Evolutionary conservation across 2,113 vertebrate species (phyloP), one percentile per base, ranked within the genome.

Genomic region (Dasypus novemcinctus): DNA sequence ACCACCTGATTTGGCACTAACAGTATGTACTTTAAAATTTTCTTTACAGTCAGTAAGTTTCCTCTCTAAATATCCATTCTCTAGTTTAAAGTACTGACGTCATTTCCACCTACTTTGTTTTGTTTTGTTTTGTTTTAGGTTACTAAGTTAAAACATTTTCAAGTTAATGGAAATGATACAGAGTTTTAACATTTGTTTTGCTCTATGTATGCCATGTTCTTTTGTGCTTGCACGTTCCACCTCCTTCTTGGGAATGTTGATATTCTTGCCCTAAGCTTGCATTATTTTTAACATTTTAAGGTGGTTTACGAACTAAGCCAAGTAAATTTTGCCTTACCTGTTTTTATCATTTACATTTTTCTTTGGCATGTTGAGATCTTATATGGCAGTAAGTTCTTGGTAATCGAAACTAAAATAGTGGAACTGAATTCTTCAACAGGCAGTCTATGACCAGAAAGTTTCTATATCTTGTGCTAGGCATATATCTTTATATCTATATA

Each of bases 1-100:
- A 61, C 98, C 99, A 15, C 98, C 95, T 10, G 98, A 99, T 66
- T 96, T 98, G 82, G 98, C 96, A 74, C 43, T 97, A 82, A 97
- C 94, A 89, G 98, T 99, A 98, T 90, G 97, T 97, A 88, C 54
- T 96, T 92, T 23, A 68, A 84, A 43, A 38, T 90, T 83, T 86
- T 85, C 57, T n/a, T 72, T 95, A 52, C 72, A 59, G 12, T 91
- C n/a, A 81, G 7, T 86, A 86, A 61, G 38, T 83, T 87, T 79
- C 13, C 20, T 88, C 41, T 81, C 31, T 66, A 87, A 96, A 52
- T 86, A n/a, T 54, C 13, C 23, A 41, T 29, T 66, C 82, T 92
- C 36, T 87, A 83, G 91, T 94, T 95, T 81, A 74, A 79, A 87
- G 52, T 80, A 84, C 29, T 85, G 2, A 63, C 64, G 72, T 83